Evolutionary conservation across 1,140 invertebrate species (phyloP).

Genomic region (Bathynomus jamesi): DNA sequence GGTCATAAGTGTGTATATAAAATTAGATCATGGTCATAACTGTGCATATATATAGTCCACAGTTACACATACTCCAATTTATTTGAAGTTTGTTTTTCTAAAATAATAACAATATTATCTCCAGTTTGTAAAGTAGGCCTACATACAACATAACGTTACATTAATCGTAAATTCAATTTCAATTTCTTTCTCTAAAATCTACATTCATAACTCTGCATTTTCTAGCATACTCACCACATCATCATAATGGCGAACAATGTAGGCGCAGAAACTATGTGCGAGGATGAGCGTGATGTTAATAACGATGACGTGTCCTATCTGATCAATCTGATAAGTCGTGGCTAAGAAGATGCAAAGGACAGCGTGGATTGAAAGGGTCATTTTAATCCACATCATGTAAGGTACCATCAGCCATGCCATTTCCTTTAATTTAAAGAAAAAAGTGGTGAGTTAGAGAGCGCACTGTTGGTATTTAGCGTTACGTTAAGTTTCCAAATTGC

Average conservation of each 20-base stretch:
- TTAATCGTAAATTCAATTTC: neutral
- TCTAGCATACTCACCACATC: neutral
- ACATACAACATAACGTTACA: no score
- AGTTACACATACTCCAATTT: neutral
- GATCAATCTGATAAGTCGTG: neutral
- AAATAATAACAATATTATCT: no score
- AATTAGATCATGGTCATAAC: neutral
- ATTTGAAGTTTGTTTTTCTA: no score
- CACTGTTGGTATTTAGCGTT: no score
- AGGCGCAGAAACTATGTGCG: neutral
- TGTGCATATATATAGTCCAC: neutral
- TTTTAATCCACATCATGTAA: constrained; percentile 1
- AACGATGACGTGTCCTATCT: neutral
- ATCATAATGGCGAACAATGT: neutral
- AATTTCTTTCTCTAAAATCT: neutral
- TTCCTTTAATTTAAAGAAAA: neutral
- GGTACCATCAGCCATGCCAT: neutral
- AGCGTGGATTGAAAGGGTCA: neutral
- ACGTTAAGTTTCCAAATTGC: no score
- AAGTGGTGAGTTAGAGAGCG: no score
- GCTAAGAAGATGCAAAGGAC: neutral
- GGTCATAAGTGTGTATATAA: neutral
- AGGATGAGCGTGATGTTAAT: neutral
- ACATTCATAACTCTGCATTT: neutral
- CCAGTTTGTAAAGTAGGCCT: no score